phyloP scores from a whole-genome alignment of 37 sponge, comb jelly and placozoan genomes.

The Geodia barretti region DNA sequence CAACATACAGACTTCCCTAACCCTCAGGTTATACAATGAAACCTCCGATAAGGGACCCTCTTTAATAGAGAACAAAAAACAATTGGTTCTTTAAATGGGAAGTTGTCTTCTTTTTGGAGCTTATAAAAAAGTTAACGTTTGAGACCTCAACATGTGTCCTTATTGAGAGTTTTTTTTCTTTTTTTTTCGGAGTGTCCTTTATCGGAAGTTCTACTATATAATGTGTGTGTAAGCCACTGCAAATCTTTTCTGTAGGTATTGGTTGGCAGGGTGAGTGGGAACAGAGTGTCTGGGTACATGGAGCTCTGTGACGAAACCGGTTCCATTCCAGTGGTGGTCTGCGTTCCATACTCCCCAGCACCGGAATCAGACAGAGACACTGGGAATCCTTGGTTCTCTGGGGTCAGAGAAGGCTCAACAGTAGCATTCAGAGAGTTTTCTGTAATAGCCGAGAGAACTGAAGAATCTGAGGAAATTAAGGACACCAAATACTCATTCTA shows the following conservation, averaged over 20 bases:
- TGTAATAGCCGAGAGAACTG: background rate
- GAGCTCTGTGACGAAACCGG: conserved; percentile 24
- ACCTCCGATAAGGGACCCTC: too few relatives aligned
- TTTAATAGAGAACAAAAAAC: too few relatives aligned
- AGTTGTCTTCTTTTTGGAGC: too few relatives aligned
- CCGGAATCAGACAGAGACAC: background rate
- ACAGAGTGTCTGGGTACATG: conserved; percentile 14
- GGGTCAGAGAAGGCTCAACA: background rate
- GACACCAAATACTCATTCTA: background rate
- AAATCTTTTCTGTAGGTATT: conserved; percentile 12
- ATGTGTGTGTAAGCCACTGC: background rate
- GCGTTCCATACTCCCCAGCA: background rate
- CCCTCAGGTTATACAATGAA: conserved; percentile 8
- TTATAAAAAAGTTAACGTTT: too few relatives aligned
- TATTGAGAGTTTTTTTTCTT: too few relatives aligned
- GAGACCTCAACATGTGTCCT: too few relatives aligned
- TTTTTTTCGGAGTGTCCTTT: too few relatives aligned
- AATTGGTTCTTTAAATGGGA: too few relatives aligned
- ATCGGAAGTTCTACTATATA: too few relatives aligned
- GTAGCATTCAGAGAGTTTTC: background rate
- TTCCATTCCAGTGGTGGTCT: conserved; percentile 8
- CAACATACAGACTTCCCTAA: conserved; percentile 9
- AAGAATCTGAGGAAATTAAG: background rate
- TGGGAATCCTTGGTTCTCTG: background rate
- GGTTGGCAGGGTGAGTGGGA: conserved; percentile 22